A percentile compares a stretch with the other conserved stretches of the same genome.
phyloP scores from a whole-genome alignment of 2,113 vertebrate genomes.

The Gymnorhina tibicen region DNA sequence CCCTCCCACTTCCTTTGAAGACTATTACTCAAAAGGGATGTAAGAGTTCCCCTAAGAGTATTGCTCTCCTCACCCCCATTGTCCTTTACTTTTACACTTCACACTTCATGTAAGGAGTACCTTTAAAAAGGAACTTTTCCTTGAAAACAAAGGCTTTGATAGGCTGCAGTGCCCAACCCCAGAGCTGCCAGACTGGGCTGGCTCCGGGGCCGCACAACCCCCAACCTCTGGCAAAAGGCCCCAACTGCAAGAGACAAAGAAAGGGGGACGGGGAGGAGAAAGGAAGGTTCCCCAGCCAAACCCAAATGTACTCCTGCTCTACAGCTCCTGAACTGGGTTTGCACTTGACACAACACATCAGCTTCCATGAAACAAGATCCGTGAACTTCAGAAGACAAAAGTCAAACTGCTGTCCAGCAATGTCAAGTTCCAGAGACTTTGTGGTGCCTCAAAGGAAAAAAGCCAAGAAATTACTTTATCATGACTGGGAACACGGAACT shows the following conservation, averaged over 20 bases:
- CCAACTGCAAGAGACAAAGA: accelerated
- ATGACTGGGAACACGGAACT: neutral
- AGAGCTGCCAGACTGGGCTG: accelerated
- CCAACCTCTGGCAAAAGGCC: neutral
- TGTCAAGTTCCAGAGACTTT: neutral
- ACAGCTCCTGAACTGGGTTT: accelerated
- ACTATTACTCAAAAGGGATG: neutral
- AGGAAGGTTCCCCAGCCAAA: accelerated
- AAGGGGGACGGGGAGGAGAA: neutral
- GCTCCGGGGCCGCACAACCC: neutral
- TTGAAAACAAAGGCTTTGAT: neutral
- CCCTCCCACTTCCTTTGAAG: neutral
- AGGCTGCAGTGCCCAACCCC: neutral
- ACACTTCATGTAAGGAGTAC: neutral
- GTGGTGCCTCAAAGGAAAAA: neutral
- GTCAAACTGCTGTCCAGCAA: neutral
- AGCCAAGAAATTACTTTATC: neutral
- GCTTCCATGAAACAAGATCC: neutral
- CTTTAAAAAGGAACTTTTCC: neutral
- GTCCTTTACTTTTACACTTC: neutral
- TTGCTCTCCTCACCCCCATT: neutral
- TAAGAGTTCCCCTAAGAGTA: neutral
- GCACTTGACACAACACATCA: neutral
- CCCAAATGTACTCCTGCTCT: neutral
- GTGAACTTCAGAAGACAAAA: neutral